A percentile compares a stretch with the other conserved stretches of the same genome.
phyloP scores from a whole-genome alignment of 2,888 invertebrate genomes.

The Cephalotes varians region DNA sequence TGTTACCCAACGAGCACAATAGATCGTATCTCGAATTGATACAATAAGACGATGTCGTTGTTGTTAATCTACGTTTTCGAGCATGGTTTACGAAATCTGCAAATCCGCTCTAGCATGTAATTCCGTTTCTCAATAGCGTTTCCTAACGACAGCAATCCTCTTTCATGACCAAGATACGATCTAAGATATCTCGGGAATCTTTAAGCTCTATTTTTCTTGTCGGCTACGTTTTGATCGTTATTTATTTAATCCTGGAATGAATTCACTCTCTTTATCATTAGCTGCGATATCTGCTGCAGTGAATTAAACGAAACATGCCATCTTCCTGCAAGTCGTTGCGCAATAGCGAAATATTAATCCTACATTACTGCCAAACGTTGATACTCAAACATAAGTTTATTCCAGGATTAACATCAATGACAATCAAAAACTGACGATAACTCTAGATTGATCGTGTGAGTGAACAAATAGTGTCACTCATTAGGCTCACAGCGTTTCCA shows the following conservation, averaged over 20 bases:
- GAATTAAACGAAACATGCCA: not conserved
- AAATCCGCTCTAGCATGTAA: not conserved
- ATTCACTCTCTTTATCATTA: not conserved
- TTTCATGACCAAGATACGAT: conserved; percentile 35
- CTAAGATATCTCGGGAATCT: conserved; percentile 7
- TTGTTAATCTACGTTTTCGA: conserved; percentile 2
- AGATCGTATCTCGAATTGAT: conserved; percentile 35
- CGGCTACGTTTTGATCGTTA: not conserved
- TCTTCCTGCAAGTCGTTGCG: conserved; percentile 1
- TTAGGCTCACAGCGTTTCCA: conserved; percentile 25
- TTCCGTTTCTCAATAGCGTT: conserved; percentile 23
- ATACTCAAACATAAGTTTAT: not conserved
- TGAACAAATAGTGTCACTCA: not conserved
- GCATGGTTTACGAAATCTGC: not conserved
- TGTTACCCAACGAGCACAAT: conserved; percentile 1
- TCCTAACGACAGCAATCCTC: not conserved
- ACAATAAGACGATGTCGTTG: not conserved
- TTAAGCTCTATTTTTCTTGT: conserved; percentile 4
- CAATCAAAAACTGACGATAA: not conserved
- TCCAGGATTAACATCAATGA: conserved; percentile 19
- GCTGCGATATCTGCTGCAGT: not conserved
- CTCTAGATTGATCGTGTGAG: conserved; percentile 1
- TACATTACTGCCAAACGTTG: not conserved
- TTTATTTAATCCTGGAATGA: conserved; percentile 19
- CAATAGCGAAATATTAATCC: not conserved